A percentile compares a stretch with the other conserved stretches of the same genome.
phyloP scores from a whole-genome alignment of 1,140 invertebrate species.

The Leptinotarsa texana region DNA sequence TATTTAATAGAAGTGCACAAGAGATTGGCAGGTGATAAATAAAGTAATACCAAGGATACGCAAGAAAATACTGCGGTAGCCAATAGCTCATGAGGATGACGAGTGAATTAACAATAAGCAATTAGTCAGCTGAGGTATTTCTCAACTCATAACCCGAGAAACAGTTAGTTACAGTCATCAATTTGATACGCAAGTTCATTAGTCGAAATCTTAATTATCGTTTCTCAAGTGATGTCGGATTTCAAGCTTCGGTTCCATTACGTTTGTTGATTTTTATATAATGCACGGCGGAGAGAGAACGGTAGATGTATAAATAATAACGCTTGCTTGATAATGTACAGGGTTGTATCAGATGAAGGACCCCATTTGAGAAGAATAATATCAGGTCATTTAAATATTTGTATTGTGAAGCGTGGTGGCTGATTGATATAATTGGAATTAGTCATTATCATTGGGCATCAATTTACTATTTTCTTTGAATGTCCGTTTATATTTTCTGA shows the following conservation, averaged over 20 bases:
- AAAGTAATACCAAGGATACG: not conserved
- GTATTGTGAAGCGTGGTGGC: too few relatives aligned
- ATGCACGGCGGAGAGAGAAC: not conserved
- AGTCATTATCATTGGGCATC: too few relatives aligned
- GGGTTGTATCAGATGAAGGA: too few relatives aligned
- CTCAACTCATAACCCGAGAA: not conserved
- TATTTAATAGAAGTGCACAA: not conserved
- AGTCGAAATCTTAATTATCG: not conserved
- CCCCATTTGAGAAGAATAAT: too few relatives aligned
- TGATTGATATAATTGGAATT: too few relatives aligned
- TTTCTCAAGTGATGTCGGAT: not conserved
- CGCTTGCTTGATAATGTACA: too few relatives aligned
- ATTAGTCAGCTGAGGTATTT: not conserved
- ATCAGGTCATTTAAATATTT: too few relatives aligned
- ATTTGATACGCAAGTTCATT: slow-evolving; percentile 4
- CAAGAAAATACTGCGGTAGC: not conserved
- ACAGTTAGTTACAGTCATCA: slow-evolving; percentile 6
- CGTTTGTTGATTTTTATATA: not conserved
- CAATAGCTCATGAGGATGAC: not conserved
- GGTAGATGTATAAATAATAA: too few relatives aligned
- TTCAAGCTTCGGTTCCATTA: not conserved
- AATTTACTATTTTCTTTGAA: too few relatives aligned
- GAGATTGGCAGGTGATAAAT: not conserved
- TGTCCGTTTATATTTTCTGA: too few relatives aligned
- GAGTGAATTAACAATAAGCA: not conserved